phyloP scores from a whole-genome alignment of 2,113 vertebrate genomes.

The Microtus montanus region DNA sequence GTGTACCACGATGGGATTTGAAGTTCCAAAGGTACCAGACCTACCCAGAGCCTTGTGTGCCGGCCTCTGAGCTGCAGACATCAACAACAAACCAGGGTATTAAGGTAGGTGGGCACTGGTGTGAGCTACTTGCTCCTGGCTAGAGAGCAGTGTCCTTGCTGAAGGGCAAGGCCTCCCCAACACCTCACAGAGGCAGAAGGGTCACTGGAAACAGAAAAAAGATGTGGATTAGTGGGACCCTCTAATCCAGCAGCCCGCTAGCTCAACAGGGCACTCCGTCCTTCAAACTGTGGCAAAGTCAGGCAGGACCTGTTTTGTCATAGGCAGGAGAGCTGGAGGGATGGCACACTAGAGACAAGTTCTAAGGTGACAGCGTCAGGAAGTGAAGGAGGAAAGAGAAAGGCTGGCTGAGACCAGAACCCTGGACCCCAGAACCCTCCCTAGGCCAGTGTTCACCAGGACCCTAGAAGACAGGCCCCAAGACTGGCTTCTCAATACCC shows the following conservation, averaged over 20 bases:
- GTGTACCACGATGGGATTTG: background rate
- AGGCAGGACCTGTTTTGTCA: background rate
- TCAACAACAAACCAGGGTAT: background rate
- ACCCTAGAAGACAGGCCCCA: background rate
- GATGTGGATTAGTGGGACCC: too few species aligned
- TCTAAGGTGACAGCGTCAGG: background rate
- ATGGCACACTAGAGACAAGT: background rate
- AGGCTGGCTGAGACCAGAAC: too few species aligned
- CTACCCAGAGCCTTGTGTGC: background rate
- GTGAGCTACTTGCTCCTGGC: background rate
- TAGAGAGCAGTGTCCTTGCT: background rate
- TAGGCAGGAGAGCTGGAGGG: background rate
- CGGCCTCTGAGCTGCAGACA: background rate
- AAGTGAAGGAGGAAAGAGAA: background rate
- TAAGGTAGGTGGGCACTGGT: background rate
- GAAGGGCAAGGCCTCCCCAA: background rate
- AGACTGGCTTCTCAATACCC: background rate
- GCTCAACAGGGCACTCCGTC: background rate
- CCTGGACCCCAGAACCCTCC: background rate
- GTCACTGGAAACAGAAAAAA: background rate
- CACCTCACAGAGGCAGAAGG: background rate
- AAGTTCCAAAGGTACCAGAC: background rate
- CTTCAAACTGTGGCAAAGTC: background rate
- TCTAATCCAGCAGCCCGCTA: background rate
- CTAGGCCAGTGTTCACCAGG: background rate